These are phyloP conservation scores for Triplophysa siluroides DNA, from an alignment of 2,113 vertebrate genomes.

Conservation along the genomic window DNA sequence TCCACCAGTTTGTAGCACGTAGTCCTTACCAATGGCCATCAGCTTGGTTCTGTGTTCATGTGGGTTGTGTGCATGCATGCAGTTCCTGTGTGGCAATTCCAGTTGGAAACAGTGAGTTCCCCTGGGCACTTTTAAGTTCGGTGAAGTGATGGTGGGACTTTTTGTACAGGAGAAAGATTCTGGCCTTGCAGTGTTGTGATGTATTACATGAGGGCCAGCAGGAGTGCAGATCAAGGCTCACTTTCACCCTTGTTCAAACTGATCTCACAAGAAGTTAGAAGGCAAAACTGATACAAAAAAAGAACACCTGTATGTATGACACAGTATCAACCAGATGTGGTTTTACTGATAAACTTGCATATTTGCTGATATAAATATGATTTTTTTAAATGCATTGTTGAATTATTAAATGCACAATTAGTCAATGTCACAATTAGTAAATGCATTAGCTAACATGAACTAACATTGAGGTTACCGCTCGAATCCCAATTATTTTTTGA, in stretches of 20 bases:
- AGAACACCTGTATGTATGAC: background rate
- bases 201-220: background rate
- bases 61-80: background rate
- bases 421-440: too few species aligned
- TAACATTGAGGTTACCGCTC: too few species aligned
- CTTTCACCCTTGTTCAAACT: background rate
- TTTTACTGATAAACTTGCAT: background rate
- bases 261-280: background rate
- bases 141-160: background rate
- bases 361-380: background rate
- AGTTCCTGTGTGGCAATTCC: slow-evolving; percentile 16
- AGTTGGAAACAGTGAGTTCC: background rate
- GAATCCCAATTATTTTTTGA: too few species aligned
- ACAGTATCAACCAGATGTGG: background rate
- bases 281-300: background rate
- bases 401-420: too few species aligned
- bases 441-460: too few species aligned
- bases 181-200: background rate
- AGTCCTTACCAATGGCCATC: background rate
- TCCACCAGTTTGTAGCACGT: slow-evolving; percentile 11
- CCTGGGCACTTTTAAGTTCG: background rate
- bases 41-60: slow-evolving; percentile 7
- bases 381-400: background rate
- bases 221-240: background rate
- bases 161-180: background rate